These are phyloP conservation scores for Drosophila austrosaltans DNA, from an alignment of 2,888 invertebrate genomes.

Conservation along the genomic window DNA sequence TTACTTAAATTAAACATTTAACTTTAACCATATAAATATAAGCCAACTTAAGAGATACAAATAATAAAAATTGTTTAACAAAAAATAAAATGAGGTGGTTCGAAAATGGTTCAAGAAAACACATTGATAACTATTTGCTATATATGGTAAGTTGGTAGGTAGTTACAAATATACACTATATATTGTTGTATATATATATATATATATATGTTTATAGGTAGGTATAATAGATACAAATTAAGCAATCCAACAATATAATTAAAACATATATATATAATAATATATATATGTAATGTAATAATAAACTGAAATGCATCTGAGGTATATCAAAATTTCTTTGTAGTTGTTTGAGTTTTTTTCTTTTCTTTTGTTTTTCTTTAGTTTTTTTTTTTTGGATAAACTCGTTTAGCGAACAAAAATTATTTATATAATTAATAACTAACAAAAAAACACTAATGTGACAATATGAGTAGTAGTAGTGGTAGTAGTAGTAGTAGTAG, in stretches of 20 bases:
- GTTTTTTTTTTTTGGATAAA: not conserved
- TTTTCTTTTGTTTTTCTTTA: constrained; percentile 44
- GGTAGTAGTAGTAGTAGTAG: constrained; percentile 35
- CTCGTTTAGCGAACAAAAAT: constrained; percentile 52
- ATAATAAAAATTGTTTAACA: constrained; percentile 68
- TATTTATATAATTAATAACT: constrained; percentile 50
- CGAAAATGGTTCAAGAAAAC: constrained; percentile 63
- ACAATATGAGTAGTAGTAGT: constrained; percentile 73
- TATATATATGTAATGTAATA: constrained; percentile 68
- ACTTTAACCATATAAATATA: constrained; percentile 48
- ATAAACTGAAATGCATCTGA: constrained; percentile 84
- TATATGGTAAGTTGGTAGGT: constrained; percentile 20
- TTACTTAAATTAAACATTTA: constrained; percentile 31
- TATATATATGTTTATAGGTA: constrained; percentile 12
- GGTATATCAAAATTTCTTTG: constrained; percentile 84
- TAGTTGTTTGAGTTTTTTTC: constrained; percentile 75
- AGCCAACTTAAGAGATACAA: constrained; percentile 53
- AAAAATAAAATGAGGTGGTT: constrained; percentile 74
- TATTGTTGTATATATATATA: not conserved
- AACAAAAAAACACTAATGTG: constrained; percentile 68
- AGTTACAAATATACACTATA: constrained; percentile 9
- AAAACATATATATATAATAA: constrained; percentile 41
- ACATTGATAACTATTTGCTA: constrained; percentile 41
- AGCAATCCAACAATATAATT: constrained; percentile 43
- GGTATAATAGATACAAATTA: constrained; percentile 1